A percentile compares a stretch with the other conserved stretches of the same genome.
Evolutionary conservation across 2,888 invertebrate species (phyloP).

Genomic region (Hypomecis atomaria): DNA sequence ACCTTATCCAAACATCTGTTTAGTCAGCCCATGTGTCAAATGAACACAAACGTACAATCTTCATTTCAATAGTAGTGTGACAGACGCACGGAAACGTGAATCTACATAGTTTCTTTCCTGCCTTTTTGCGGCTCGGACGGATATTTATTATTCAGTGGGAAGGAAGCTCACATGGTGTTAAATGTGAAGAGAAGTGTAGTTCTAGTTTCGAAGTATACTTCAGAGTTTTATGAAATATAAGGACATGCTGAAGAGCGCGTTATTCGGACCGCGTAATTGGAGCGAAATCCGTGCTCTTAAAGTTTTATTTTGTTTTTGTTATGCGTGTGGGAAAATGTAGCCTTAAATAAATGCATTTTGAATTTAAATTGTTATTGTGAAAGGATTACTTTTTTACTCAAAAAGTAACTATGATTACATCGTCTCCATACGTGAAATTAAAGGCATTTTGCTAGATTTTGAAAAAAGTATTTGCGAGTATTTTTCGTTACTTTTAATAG

Average conservation of each 20-base stretch:
- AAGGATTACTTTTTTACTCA: too few relatives aligned
- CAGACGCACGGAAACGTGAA: slow-evolving; percentile 49
- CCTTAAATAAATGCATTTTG: too few relatives aligned
- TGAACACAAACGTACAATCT: not conserved
- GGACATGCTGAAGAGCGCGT: not conserved
- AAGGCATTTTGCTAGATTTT: too few relatives aligned
- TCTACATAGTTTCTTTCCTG: slow-evolving; percentile 38
- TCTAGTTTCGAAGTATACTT: slow-evolving; percentile 12
- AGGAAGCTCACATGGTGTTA: slow-evolving; percentile 21
- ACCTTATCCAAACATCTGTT: not conserved
- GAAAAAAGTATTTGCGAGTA: too few relatives aligned
- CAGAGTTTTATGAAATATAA: slow-evolving; percentile 7
- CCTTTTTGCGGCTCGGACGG: slow-evolving; percentile 31
- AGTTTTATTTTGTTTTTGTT: too few relatives aligned
- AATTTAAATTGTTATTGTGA: too few relatives aligned
- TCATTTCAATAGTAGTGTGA: slow-evolving; percentile 47
- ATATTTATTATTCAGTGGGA: slow-evolving; percentile 34
- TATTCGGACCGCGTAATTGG: not conserved
- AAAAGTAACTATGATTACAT: too few relatives aligned
- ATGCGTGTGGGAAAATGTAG: too few relatives aligned
- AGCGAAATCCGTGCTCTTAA: too few relatives aligned
- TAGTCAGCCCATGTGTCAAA: not conserved
- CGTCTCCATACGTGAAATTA: too few relatives aligned
- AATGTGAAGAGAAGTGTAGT: slow-evolving; percentile 20
- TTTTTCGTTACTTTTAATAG: too few relatives aligned